Evolutionary conservation across 2,113 vertebrate species (phyloP), one percentile per base, ranked within the genome.

Genomic region (Trichomycterus rosablanca): DNA sequence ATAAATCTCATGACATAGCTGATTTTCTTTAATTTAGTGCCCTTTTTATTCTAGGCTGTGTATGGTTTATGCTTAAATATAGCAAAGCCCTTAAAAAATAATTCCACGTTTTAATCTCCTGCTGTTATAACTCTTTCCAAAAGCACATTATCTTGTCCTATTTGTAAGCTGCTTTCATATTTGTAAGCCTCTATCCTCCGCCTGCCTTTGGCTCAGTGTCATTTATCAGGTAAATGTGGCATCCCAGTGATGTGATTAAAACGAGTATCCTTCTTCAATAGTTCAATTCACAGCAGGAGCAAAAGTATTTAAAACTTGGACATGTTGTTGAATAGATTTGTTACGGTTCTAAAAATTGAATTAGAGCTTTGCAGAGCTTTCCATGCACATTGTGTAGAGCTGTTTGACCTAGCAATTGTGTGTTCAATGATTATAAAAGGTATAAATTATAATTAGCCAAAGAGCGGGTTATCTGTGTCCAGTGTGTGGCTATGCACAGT

Each of bases 111-210:
- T 39, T 37, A 5, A 26, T 39, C 7, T 28, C 34, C 7, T 34
- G 22, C 23, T n/a, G 20, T 23, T 28, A 30, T 50, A 23, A 50
- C 22, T 39, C 3, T 12, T 24, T 39, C 12, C 23, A 50, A 28
- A 49, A 40, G 30, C 67, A 63, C 64, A 10, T 63, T 72, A 34
- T 55, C n/a, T n/a, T n/a, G n/a, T n/a, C n/a, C n/a, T n/a, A n/a
- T n/a, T n/a, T n/a, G n/a, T n/a, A n/a, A n/a, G n/a, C n/a, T n/a
- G 30, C 63, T 56, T 66, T 61, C n/a, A 39, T 61, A 49, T 49
- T 60, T 60, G 42, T 59, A 46, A 46, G 42, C 26, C 4, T 9
- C 26, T 44, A 7, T 15, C 34, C 28, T 22, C 54, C 19, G 26
- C n/a, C 40, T 54, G 59, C 44, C 32, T 24, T 39, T 16, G 42